phyloP scores from a whole-genome alignment of 2,113 vertebrate species.

The Chloropsis cyanopogon region DNA sequence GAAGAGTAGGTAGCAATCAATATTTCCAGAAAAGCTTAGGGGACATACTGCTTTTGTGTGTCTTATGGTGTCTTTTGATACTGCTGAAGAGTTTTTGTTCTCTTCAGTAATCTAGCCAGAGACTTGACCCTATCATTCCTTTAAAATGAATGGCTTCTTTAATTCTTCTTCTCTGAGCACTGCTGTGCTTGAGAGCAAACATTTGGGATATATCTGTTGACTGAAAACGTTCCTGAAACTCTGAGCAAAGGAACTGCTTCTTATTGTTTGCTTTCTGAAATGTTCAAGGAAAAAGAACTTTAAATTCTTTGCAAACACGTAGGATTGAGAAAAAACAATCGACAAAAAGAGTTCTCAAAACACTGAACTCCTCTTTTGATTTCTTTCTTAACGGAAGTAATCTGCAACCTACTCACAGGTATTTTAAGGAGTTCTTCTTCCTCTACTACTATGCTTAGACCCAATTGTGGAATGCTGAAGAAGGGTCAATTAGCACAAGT shows the following conservation, averaged over 20 bases:
- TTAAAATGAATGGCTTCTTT: constrained; percentile 17
- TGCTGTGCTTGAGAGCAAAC: neutral
- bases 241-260: neutral
- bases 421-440: neutral
- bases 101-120: constrained; percentile 28
- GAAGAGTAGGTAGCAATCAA: constrained; percentile 34
- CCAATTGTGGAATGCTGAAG: neutral
- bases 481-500: neutral
- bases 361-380: neutral
- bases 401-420: neutral
- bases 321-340: neutral
- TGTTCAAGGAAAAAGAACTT: neutral
- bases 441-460: neutral
- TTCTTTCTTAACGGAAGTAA: neutral
- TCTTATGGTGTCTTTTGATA: constrained; percentile 10
- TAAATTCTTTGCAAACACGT: neutral
- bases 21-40: constrained; percentile 15
- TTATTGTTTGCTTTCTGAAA: neutral
- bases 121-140: constrained; percentile 27
- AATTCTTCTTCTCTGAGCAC: constrained; percentile 16
- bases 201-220: neutral
- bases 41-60: constrained; percentile 2
- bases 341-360: neutral
- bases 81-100: constrained; percentile 24
- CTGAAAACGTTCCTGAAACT: constrained; percentile 24